These are phyloP conservation scores for Drosophila mayaguana DNA, from an alignment of 2,888 invertebrate species.

Conservation along the genomic window DNA sequence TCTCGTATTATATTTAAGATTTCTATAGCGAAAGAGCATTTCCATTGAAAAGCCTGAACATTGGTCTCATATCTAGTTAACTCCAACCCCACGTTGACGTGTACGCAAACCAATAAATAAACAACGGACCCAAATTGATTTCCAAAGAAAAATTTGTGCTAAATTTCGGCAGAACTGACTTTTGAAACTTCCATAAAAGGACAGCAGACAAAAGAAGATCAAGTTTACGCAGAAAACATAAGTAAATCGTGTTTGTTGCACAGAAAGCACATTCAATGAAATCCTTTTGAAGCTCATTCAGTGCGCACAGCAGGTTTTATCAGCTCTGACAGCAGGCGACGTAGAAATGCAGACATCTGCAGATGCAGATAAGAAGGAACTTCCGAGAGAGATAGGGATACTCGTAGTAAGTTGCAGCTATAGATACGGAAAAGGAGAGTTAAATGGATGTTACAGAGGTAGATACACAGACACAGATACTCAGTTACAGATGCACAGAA, in stretches of 20 bases:
- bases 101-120: neutral
- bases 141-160: neutral
- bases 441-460: no score
- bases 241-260: neutral
- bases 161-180: neutral
- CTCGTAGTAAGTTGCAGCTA: no score
- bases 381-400: neutral
- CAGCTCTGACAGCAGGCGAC: neutral
- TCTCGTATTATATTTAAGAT: neutral
- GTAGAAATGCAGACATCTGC: neutral
- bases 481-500: no score
- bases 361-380: neutral
- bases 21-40: neutral
- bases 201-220: neutral
- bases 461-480: no score
- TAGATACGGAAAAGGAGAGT: no score
- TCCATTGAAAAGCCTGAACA: neutral
- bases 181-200: neutral
- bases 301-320: neutral
- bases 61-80: neutral
- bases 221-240: neutral
- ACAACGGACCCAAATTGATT: neutral
- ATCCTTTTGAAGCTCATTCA: neutral
- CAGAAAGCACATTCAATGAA: neutral
- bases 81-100: neutral